phyloP scores from a whole-genome alignment of 30 jellyfish, hydroid and myxozoan species.

The Turritopsis rubra region DNA sequence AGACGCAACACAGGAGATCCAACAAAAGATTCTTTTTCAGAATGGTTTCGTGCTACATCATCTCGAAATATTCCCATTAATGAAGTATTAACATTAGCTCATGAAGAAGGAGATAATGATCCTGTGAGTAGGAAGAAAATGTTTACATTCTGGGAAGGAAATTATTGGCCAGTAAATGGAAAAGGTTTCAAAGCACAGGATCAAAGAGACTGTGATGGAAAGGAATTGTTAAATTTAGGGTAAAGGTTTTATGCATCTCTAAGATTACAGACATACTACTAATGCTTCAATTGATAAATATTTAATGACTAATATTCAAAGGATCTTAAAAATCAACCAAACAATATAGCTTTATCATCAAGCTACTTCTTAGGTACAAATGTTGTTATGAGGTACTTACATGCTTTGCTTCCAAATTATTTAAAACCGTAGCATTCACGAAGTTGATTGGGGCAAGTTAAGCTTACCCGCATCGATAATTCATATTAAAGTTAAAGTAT shows the following conservation, averaged over 20 bases:
- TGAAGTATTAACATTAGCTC: conserved; percentile 31
- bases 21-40: conserved; percentile 47
- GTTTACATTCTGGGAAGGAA: conserved; percentile 37
- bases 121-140: conserved; percentile 46
- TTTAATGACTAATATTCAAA: not conserved
- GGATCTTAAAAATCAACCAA: no score
- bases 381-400: no score
- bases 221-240: conserved; percentile 40
- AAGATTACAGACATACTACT: no score
- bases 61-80: conserved; percentile 38
- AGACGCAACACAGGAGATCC: conserved; percentile 42
- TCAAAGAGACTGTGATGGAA: conserved; percentile 46
- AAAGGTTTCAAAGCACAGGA: conserved; percentile 71
- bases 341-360: no score
- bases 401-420: no score
- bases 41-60: conserved; percentile 56
- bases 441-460: no score
- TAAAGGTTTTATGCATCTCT: not conserved
- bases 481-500: no score
- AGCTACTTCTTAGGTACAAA: no score
- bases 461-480: no score
- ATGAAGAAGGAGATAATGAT: conserved; percentile 50
- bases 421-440: no score
- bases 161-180: conserved; percentile 71
- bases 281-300: no score